These are phyloP conservation scores for Haliclona indistincta DNA, from an alignment of 37 sponge, comb jelly and placozoan species.

Conservation along the genomic window DNA sequence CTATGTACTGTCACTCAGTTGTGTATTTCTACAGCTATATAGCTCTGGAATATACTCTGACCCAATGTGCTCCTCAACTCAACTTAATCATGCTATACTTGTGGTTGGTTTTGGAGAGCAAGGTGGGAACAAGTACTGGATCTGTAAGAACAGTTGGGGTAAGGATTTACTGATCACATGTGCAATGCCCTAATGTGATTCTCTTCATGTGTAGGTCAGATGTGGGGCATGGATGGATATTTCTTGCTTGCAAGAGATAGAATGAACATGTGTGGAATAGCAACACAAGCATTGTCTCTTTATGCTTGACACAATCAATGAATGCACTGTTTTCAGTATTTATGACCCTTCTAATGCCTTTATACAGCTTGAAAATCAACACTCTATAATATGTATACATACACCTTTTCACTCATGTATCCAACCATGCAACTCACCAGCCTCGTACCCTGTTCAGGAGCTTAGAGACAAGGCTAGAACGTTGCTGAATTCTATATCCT, in stretches of 20 bases:
- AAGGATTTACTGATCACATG: background rate
- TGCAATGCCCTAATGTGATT: background rate
- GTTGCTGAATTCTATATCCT: no score
- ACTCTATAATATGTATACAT: no score
- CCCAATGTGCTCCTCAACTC: background rate
- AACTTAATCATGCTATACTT: conserved; percentile 28
- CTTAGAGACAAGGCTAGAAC: no score
- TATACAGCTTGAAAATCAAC: no score
- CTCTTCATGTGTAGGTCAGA: conserved; percentile 28
- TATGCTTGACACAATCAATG: no score
- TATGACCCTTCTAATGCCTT: no score
- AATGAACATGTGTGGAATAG: conserved; percentile 70
- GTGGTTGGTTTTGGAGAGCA: conserved; percentile 37
- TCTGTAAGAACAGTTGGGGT: conserved; percentile 44
- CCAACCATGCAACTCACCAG: no score
- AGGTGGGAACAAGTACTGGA: conserved; percentile 32
- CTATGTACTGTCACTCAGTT: no score
- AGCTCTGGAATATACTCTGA: conserved; percentile 19
- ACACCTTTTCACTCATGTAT: no score
- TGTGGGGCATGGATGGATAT: conserved; percentile 71
- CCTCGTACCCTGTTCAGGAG: no score
- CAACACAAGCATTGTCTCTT: conserved; percentile 65
- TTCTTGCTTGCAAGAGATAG: conserved; percentile 42
- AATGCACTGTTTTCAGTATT: no score
- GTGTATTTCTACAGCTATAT: conserved; percentile 12